phyloP scores from a whole-genome alignment of 2,888 invertebrate species.

The Micoletzkya japonica region DNA sequence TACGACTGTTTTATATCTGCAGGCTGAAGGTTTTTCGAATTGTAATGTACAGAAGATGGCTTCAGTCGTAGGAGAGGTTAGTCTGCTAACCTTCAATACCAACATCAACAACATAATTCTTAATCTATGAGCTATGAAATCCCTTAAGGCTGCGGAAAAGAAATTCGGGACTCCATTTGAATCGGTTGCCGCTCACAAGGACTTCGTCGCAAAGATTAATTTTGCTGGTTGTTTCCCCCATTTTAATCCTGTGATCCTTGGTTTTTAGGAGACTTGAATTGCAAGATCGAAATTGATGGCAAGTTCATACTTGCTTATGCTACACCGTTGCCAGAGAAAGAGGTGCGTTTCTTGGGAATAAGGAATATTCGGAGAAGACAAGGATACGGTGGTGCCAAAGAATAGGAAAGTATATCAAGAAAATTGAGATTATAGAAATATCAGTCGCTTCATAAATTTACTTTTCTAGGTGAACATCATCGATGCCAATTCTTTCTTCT shows the following conservation, averaged over 20 bases:
- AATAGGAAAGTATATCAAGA: background rate
- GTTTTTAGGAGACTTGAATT: constrained; percentile 44
- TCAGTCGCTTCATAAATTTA: background rate
- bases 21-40: constrained; percentile 38
- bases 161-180: constrained; percentile 46
- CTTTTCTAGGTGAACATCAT: constrained; percentile 37
- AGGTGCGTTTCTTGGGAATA: constrained; percentile 29
- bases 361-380: background rate
- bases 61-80: constrained; percentile 42
- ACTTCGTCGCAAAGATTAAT: constrained; percentile 50
- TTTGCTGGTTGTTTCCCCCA: constrained; percentile 34
- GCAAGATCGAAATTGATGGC: constrained; percentile 51
- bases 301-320: constrained; percentile 51
- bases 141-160: constrained; percentile 46
- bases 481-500: constrained; percentile 51
- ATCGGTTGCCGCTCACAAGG: constrained; percentile 46
- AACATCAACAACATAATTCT: constrained; percentile 1
- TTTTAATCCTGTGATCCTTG: no score
- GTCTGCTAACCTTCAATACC: background rate
- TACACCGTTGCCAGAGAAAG: constrained; percentile 40
- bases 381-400: background rate
- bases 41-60: constrained; percentile 55
- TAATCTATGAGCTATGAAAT: background rate
- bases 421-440: background rate
- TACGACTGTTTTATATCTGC: background rate